These are phyloP conservation scores for Myotis yumanensis DNA, from an alignment of 2,113 vertebrate species.

Conservation along the genomic window DNA sequence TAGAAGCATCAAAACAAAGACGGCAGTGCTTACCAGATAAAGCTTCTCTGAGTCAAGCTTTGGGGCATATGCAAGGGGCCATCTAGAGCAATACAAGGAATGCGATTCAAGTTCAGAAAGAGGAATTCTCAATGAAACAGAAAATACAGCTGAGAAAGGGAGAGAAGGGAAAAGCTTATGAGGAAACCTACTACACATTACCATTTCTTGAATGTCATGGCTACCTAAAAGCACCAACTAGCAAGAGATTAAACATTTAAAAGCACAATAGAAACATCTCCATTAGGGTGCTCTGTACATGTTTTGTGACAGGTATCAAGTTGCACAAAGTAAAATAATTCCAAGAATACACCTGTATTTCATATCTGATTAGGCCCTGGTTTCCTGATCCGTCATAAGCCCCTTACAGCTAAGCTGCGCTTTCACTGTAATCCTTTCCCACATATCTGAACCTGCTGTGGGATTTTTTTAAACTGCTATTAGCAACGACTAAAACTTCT, in stretches of 20 bases:
- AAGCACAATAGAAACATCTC: not conserved
- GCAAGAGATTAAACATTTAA: not conserved
- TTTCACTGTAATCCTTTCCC: slow-evolving; percentile 52
- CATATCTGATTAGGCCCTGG: not conserved
- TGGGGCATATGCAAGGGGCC: not conserved
- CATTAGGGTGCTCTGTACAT: not conserved
- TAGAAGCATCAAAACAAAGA: not conserved
- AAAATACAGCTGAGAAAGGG: not conserved
- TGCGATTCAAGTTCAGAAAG: not conserved
- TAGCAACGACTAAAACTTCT: slow-evolving; percentile 77
- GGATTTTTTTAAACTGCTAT: slow-evolving; percentile 71
- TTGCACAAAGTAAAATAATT: not conserved
- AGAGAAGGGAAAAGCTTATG: not conserved
- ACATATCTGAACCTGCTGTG: slow-evolving; percentile 60
- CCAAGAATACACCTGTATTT: slow-evolving; percentile 56
- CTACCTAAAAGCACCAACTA: not conserved
- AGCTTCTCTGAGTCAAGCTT: not conserved
- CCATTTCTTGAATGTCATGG: not conserved
- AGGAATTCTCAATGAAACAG: not conserved
- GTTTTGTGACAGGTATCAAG: not conserved
- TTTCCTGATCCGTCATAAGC: slow-evolving; percentile 60
- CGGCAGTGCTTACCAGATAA: not conserved
- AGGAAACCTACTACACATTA: not conserved
- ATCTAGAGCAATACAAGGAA: not conserved
- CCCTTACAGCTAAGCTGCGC: slow-evolving; percentile 23